phyloP scores from a whole-genome alignment of 2,797 vertebrate genomes.

The Sciaenops ocellatus region DNA sequence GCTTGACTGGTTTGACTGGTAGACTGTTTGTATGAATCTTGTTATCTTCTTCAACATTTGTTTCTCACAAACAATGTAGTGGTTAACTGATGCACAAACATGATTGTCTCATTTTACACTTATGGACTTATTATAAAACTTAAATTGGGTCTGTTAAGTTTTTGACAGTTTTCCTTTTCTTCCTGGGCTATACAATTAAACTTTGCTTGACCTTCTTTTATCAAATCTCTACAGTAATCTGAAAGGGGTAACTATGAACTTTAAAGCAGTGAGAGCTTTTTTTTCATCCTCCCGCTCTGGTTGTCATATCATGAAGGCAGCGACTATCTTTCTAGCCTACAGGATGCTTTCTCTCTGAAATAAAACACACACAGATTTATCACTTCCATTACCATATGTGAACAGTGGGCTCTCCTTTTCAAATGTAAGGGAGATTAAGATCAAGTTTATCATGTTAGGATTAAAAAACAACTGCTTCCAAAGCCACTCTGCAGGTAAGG shows the following conservation, averaged over 20 bases:
- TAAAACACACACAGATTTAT: constrained; percentile 25
- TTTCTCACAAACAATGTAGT: neutral
- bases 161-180: neutral
- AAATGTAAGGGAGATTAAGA: constrained; percentile 12
- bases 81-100: neutral
- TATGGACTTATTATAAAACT: neutral
- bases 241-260: neutral
- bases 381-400: constrained; percentile 22
- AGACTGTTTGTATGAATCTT: neutral
- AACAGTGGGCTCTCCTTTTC: constrained; percentile 32
- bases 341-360: constrained; percentile 43
- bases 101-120: neutral
- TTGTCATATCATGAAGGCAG: constrained; percentile 44
- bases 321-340: constrained; percentile 32
- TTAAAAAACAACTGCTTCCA: constrained; percentile 61
- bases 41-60: neutral
- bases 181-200: neutral
- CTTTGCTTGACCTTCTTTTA: neutral
- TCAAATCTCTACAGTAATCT: neutral
- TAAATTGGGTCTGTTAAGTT: neutral
- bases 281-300: neutral
- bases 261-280: constrained; percentile 4
- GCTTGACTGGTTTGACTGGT: neutral
- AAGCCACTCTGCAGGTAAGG: constrained; percentile 44
- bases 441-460: constrained; percentile 45